Base-by-base conservation (phyloP, 1,140 invertebrate species). In the Acyrthosiphon pisum region DNA sequence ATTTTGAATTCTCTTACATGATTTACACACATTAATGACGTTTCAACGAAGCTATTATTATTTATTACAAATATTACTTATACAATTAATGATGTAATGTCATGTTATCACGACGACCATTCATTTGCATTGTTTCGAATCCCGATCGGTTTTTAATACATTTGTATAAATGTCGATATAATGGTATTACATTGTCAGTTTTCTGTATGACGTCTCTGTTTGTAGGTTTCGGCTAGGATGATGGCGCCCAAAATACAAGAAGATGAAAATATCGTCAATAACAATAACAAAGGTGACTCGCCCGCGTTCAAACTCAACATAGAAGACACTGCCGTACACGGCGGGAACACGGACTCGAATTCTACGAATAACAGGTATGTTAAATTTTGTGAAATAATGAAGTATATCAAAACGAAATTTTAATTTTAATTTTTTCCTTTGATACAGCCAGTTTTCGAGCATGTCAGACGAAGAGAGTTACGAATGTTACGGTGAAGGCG, bases 391-490 rank as follows among this genome's bases (percentile, higher is more conserved):
- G 22, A 50, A 35, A 41, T 84, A 41, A 3, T 26, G 9, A 37
- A 4, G 44, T 41, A 30, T 44, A 84, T 26, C 4, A n/a, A n/a
- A 76, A 76, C n/a, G 14, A 44, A 30, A 84, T 84, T 90, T 41
- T 90, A 30, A 30, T 60, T 56, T 11, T 91, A 37, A 2, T 93
- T 35, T 87, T 91, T 88, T 94, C 93, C 68, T 92, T 94, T 94
- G 81, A 9, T 91, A 18, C 90, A 94, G 94, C 94, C 96, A 96
- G 94, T 97, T 96, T 94, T 96, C 96, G 60, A 96, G 96, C 93
- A 95, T 96, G 93, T 97, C 96, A 22, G 96, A 97, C 94, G 96
- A 96, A 37, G 96, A 97, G 94, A 96, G 96, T 94, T 97, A 96
- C 94, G 96, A 97, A 94, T 96, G 96, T 94, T 96, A 96, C 94